A percentile compares a stretch with the other conserved stretches of the same genome.
These are phyloP conservation scores for Sphyrna mokarran DNA, from an alignment of 2,113 vertebrate genomes.

Conservation along the genomic window DNA sequence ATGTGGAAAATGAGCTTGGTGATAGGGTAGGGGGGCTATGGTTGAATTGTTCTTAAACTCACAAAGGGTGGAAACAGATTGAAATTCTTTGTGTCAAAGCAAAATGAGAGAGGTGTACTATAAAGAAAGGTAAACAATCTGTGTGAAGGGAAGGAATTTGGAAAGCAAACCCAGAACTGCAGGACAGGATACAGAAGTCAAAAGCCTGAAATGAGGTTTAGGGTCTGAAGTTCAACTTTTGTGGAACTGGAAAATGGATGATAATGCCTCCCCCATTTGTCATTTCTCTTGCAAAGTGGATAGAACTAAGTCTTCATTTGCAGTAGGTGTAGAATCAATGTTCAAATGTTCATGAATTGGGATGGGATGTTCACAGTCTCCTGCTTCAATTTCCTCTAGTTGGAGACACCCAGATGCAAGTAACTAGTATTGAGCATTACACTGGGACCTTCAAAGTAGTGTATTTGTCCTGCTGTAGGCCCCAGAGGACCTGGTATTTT, in stretches of 20 bases:
- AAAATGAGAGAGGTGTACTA: not conserved
- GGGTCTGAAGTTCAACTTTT: not conserved
- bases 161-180: not conserved
- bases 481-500: not conserved
- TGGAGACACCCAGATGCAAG: not conserved
- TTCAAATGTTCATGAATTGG: not conserved
- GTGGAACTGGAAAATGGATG: not conserved
- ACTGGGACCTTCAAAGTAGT: not conserved
- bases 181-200: not conserved
- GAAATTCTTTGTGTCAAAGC: not conserved
- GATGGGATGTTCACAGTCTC: not conserved
- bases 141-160: not conserved
- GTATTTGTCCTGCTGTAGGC: not conserved
- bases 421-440: not conserved
- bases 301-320: not conserved
- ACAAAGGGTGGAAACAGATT: constrained; percentile 14
- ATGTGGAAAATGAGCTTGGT: not conserved
- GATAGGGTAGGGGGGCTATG: not conserved
- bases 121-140: not conserved
- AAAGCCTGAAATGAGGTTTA: not conserved
- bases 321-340: not conserved
- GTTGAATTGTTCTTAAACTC: not conserved
- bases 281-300: not conserved
- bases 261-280: not conserved
- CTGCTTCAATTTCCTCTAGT: not conserved